phyloP scores from a whole-genome alignment of 2,888 invertebrate genomes.

The Neoaliturus tenellus region DNA sequence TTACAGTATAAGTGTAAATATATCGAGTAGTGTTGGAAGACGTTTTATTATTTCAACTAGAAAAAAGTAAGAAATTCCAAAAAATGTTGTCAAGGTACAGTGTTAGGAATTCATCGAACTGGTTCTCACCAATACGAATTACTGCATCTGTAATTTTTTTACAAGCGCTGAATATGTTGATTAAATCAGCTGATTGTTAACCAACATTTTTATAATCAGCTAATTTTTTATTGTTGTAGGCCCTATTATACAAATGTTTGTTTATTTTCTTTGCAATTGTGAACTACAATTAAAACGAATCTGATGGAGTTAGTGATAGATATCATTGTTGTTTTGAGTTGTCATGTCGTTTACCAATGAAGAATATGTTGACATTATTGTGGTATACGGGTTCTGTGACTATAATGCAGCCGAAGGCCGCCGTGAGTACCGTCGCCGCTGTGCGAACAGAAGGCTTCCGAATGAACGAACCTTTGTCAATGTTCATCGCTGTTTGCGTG shows the following conservation, averaged over 20 bases:
- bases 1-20: too few relatives aligned
- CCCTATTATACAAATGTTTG: neutral
- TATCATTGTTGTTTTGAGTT: constrained; percentile 16
- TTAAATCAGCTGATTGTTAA: too few relatives aligned
- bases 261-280: neutral
- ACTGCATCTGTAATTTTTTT: too few relatives aligned
- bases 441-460: constrained; percentile 29
- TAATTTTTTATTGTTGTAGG: neutral
- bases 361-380: constrained; percentile 23
- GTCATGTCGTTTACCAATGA: constrained; percentile 18
- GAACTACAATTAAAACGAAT: neutral
- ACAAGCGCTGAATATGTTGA: too few relatives aligned
- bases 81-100: too few relatives aligned
- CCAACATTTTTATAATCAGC: neutral
- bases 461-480: neutral
- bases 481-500: constrained; percentile 10
- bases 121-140: too few relatives aligned
- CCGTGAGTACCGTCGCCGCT: constrained; percentile 16
- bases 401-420: constrained; percentile 1
- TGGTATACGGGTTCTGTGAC: constrained; percentile 17
- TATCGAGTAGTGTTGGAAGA: too few relatives aligned
- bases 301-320: neutral
- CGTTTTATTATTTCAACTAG: too few relatives aligned
- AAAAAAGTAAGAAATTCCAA: too few relatives aligned
- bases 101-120: too few relatives aligned